Evolutionary conservation across 2,888 invertebrate species (phyloP).

Genomic region (Andrena dorsata): DNA sequence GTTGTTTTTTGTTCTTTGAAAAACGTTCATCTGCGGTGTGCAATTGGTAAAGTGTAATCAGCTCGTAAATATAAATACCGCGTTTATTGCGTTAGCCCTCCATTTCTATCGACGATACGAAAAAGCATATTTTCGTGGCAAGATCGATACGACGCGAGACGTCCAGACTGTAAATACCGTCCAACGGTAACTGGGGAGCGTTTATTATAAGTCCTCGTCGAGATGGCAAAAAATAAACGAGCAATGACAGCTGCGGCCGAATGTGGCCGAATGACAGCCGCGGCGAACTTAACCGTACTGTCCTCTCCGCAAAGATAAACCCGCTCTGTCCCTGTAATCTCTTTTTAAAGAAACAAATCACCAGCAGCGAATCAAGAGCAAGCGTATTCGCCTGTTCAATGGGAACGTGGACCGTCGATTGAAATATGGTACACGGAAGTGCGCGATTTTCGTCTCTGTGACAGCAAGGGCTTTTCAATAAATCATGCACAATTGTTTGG

Average conservation of each 20-base stretch:
- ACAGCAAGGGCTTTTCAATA: conserved; percentile 9
- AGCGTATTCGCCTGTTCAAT: too few species aligned
- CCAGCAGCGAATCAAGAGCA: too few species aligned
- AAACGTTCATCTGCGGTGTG: too few species aligned
- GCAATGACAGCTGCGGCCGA: not conserved
- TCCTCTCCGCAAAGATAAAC: not conserved
- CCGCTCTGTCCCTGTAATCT: not conserved
- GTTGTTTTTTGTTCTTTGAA: too few species aligned
- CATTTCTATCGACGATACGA: not conserved
- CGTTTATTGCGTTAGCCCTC: conserved; percentile 1
- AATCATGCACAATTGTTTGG: conserved; percentile 1
- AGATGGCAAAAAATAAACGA: conserved; percentile 4
- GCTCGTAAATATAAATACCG: not conserved
- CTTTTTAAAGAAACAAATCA: not conserved
- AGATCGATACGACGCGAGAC: not conserved
- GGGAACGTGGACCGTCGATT: not conserved
- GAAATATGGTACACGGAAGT: conserved; percentile 13
- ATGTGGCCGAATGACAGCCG: conserved; percentile 15
- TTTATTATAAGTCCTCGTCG: not conserved
- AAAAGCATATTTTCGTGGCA: not conserved
- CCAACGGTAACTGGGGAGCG: not conserved
- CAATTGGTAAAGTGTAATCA: conserved; percentile 10
- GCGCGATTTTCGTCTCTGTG: conserved; percentile 14
- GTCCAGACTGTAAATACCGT: not conserved
- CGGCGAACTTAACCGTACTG: conserved; percentile 17